Evolutionary conservation across 2,888 invertebrate species (phyloP).

Genomic region (Tachina lurida): DNA sequence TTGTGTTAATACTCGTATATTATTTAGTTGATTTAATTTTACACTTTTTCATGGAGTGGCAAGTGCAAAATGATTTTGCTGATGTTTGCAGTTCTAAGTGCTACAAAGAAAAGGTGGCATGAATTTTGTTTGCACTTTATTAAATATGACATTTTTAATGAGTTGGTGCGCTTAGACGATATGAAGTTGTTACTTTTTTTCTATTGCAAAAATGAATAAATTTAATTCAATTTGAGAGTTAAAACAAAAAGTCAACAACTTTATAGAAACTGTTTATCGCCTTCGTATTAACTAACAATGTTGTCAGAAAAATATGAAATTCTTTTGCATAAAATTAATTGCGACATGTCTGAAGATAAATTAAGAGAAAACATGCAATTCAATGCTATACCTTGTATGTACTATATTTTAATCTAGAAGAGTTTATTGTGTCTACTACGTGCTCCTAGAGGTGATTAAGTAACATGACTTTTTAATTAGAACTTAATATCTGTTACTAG

Average conservation of each 20-base stretch:
- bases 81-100: constrained; percentile 41
- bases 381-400: background rate
- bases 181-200: constrained; percentile 9
- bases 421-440: constrained; percentile 6
- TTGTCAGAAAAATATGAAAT: constrained; percentile 65
- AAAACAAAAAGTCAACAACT: constrained; percentile 5
- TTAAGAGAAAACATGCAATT: constrained; percentile 65
- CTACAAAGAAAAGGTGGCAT: constrained; percentile 58
- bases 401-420: background rate
- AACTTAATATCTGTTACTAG: constrained; percentile 66
- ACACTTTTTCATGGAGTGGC: constrained; percentile 41
- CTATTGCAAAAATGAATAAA: constrained; percentile 46
- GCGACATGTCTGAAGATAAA: constrained; percentile 70
- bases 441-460: constrained; percentile 61
- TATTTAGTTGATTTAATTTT: constrained; percentile 31
- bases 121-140: constrained; percentile 70
- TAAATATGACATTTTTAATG: constrained; percentile 71
- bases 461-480: constrained; percentile 70
- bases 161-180: constrained; percentile 55
- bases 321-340: constrained; percentile 71
- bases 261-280: background rate
- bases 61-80: constrained; percentile 60
- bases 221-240: constrained; percentile 38
- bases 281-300: background rate
- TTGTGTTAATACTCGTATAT: constrained; percentile 8